These are phyloP conservation scores for Cromileptes altivelis DNA, from an alignment of 2,113 vertebrate genomes.

Conservation along the genomic window DNA sequence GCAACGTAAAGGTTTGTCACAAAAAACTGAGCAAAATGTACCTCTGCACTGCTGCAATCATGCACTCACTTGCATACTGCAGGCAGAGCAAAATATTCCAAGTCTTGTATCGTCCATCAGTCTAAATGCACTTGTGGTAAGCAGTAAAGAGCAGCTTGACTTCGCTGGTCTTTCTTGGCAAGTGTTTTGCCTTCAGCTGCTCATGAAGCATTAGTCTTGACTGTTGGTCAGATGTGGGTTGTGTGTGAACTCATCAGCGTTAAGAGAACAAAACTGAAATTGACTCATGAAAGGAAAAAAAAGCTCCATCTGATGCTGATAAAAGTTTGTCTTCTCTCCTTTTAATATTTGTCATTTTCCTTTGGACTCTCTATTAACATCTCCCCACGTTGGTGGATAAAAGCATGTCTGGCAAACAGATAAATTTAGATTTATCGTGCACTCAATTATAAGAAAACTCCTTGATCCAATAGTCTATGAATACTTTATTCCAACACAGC, in stretches of 20 bases:
- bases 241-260: conserved; percentile 18
- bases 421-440: not conserved
- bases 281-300: conserved; percentile 2
- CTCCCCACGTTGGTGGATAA: not conserved
- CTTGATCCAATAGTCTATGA: not conserved
- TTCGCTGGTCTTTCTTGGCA: not conserved
- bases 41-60: not conserved
- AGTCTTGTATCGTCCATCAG: not conserved
- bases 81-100: not conserved
- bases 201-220: conserved; percentile 34
- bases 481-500: conserved; percentile 2
- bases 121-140: conserved; percentile 34
- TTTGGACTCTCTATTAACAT: not conserved
- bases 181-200: conserved; percentile 11
- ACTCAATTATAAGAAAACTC: conserved; percentile 5
- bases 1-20: not conserved
- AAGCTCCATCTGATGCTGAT: not conserved
- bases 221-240: conserved; percentile 26
- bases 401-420: not conserved
- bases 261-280: conserved; percentile 4
- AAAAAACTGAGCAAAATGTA: not conserved
- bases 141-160: conserved; percentile 27
- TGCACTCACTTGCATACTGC: not conserved
- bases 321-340: not conserved
- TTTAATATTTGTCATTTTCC: conserved; percentile 1